Conservation (phyloP, 2,113 vertebrate species). For the Regulus satrapa region DNA sequence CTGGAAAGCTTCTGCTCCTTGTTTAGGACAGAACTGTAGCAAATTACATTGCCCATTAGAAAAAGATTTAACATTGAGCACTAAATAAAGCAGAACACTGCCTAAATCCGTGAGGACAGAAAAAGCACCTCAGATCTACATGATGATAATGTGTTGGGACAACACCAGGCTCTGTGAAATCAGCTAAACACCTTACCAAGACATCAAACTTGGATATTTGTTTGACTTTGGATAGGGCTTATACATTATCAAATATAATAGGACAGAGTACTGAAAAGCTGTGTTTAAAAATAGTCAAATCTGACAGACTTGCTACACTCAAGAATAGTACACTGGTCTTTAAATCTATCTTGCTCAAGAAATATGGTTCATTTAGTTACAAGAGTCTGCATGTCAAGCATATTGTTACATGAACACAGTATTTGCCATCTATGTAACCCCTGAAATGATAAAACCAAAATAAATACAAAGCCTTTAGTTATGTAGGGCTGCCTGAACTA, state of each 20-base stretch:
- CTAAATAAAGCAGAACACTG: background rate
- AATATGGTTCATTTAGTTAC: background rate
- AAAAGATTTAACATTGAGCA: background rate
- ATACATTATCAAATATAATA: fast-evolving
- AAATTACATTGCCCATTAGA: background rate
- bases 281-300: background rate
- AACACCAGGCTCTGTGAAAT: background rate
- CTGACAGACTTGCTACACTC: background rate
- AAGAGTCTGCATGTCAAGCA: background rate
- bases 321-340: background rate
- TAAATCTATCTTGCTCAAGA: background rate
- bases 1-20: background rate
- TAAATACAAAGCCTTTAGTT: background rate
- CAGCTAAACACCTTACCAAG: background rate
- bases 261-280: background rate
- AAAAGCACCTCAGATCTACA: background rate
- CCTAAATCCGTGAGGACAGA: background rate
- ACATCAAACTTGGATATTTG: background rate
- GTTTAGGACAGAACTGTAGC: background rate
- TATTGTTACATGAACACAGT: background rate
- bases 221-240: background rate
- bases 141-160: background rate
- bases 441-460: background rate
- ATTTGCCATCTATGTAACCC: background rate
- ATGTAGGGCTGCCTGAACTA: background rate